Conservation (phyloP, 2,113 vertebrate genomes). For the Hydropotes inermis region DNA sequence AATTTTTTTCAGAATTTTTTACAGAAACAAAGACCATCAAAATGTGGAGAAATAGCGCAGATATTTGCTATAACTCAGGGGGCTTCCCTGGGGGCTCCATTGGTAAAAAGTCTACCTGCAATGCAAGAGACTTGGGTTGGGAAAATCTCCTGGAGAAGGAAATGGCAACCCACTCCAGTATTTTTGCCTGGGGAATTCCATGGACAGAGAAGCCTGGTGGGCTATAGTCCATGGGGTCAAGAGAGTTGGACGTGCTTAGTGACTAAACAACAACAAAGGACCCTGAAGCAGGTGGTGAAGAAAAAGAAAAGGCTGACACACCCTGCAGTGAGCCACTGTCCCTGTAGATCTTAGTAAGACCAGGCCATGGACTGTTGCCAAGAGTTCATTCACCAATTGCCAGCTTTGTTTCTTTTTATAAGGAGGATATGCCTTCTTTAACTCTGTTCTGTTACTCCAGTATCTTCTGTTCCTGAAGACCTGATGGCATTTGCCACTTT, state of each 20-base stretch:
- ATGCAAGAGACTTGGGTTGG: neutral
- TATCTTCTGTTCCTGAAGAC: neutral
- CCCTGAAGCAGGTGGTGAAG: neutral
- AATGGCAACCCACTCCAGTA: neutral
- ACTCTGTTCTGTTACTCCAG: neutral
- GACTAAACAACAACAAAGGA: neutral
- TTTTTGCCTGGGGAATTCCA: neutral
- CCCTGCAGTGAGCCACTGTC: fast-evolving
- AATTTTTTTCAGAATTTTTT: neutral
- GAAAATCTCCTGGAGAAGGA: neutral
- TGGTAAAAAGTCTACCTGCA: neutral
- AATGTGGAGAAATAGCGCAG: neutral
- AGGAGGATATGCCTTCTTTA: neutral
- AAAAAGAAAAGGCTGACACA: neutral
- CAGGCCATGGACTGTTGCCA: neutral
- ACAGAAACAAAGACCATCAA: neutral
- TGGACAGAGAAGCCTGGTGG: neutral
- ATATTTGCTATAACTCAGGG: neutral
- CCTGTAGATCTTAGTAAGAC: fast-evolving
- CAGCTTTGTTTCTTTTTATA: neutral
- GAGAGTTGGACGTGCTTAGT: neutral
- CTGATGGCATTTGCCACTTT: neutral
- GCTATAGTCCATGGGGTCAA: fast-evolving
- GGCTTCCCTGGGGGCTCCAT: neutral
- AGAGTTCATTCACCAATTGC: fast-evolving